These are phyloP conservation scores for Coreoperca whiteheadi DNA, from an alignment of 2,113 vertebrate species.

Conservation along the genomic window DNA sequence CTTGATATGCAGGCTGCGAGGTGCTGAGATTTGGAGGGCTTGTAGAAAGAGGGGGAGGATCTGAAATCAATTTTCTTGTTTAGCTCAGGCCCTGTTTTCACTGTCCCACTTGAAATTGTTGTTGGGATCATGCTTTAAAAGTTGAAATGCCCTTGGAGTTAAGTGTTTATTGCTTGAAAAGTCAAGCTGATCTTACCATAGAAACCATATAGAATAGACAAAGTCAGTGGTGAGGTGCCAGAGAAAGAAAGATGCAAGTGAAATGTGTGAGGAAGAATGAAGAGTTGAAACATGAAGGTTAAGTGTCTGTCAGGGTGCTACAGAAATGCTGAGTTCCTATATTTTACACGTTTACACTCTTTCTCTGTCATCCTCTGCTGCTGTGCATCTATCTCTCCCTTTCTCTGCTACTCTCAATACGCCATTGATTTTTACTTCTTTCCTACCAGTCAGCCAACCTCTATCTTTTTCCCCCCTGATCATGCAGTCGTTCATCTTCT, in stretches of 20 bases:
- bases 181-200: conserved; percentile 9
- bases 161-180: conserved; percentile 30
- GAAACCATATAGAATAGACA: neutral
- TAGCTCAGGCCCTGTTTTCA: conserved; percentile 11
- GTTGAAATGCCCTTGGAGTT: conserved; percentile 23
- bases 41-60: conserved; percentile 15
- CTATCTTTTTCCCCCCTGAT: neutral
- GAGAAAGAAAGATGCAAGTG: neutral
- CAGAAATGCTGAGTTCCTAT: neutral
- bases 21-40: conserved; percentile 48
- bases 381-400: neutral
- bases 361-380: conserved; percentile 11
- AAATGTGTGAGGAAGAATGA: neutral
- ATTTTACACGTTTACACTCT: neutral
- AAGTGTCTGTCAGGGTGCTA: neutral
- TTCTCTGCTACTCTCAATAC: conserved; percentile 20
- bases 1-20: conserved; percentile 54
- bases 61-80: conserved; percentile 61
- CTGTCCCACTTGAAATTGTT: conserved; percentile 34
- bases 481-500: neutral
- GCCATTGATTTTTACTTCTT: conserved; percentile 40
- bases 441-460: conserved; percentile 12
- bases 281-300: neutral
- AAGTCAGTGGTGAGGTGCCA: neutral
- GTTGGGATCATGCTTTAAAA: conserved; percentile 22